Evolutionary conservation across 2,888 invertebrate species (phyloP), one percentile per base, ranked within the genome.

Genomic region (Hydrotaea cyrtoneurina): DNA sequence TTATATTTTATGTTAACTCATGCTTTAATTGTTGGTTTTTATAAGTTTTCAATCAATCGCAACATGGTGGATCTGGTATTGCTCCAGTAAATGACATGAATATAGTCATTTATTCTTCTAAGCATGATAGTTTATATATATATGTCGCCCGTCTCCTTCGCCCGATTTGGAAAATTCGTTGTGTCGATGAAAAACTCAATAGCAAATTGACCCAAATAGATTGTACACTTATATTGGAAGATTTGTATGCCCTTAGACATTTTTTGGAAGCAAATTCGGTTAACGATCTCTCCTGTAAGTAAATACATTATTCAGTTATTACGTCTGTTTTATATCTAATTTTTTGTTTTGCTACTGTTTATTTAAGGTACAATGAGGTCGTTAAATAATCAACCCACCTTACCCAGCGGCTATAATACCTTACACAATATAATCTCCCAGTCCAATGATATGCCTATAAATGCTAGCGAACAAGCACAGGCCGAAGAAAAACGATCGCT

Each of bases 91-190:
- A 87, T 76, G 92, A 92, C 66, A 87, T 89, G 50, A 88, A 89
- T 2, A 87, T 87, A 11, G 89, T 93, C n/a, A 84, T 93, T 57
- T 94, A 93, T 91, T 97, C 97, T 0, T 95, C 97, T 0, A 98
- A 98, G 91, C 99, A 99, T 91, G 97, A 98, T 90, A 98, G 98
- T 0, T 94, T 99, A 10, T 99, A 98, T 92, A 94, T 98, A 57
- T 98, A 97, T 90, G 95, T 98, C 15, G 95, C 97, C 23, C 94
- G 99, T 87, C 96, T 99, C 87, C 93, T 99, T 19, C 93, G 97
- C 39, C 96, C 97, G 0, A 94, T 99, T 86, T 99, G 99, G 99
- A 96, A 95, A 88, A 93, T 95, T 86, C 95, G 95, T 91, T 96
- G 96, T 88, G 95, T 96, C 21, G 94, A 95, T 62, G 94, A 93